Conservation (phyloP, 1,140 invertebrate genomes). For the Drosophila repleta region DNA sequence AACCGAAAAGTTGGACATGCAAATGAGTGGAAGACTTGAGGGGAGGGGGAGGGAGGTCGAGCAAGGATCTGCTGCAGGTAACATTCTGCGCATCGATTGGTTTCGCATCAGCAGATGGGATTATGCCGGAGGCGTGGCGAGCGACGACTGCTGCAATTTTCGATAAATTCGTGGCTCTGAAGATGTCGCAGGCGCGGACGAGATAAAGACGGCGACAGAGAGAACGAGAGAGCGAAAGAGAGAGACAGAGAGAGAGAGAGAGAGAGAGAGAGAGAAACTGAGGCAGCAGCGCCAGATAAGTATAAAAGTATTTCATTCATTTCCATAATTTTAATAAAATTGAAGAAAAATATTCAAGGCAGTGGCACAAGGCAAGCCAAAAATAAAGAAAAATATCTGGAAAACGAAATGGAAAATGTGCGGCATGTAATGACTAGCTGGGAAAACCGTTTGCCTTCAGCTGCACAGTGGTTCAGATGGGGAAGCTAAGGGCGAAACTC, state of each 20-base stretch:
- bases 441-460: constrained; percentile 9
- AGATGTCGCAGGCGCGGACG: constrained; percentile 43
- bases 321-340: constrained; percentile 83
- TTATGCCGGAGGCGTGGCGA: constrained; percentile 50
- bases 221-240: constrained; percentile 27
- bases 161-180: constrained; percentile 71
- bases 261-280: constrained; percentile 26
- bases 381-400: constrained; percentile 18
- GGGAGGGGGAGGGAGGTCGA: background rate
- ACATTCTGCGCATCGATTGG: constrained; percentile 71
- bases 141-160: constrained; percentile 69
- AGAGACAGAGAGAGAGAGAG: constrained; percentile 10
- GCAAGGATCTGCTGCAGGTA: constrained; percentile 62
- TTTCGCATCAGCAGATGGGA: constrained; percentile 76
- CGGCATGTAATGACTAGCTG: constrained; percentile 40
- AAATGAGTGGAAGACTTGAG: constrained; percentile 56
- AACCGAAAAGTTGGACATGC: constrained; percentile 54
- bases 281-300: constrained; percentile 27
- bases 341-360: constrained; percentile 81
- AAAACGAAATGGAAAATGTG: constrained; percentile 47
- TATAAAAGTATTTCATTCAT: constrained; percentile 79
- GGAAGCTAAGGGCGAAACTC: no score
- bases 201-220: constrained; percentile 1
- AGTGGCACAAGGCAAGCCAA: constrained; percentile 37
- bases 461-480: constrained; percentile 17